phyloP scores from a whole-genome alignment of 1,140 invertebrate species.

The Rhizoglyphus robini region DNA sequence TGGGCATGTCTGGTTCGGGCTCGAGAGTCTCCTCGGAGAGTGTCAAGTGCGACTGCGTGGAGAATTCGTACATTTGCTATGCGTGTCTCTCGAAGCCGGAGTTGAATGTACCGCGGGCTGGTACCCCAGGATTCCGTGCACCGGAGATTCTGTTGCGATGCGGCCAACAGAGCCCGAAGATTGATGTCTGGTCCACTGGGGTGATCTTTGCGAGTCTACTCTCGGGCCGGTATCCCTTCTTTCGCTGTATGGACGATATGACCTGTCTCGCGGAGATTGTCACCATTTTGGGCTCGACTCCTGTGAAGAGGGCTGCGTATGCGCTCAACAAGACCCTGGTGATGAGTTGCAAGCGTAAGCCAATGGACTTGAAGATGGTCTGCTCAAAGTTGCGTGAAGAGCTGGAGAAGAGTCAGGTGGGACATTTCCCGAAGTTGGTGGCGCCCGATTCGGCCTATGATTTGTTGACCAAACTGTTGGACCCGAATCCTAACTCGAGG shows the following conservation, averaged over 20 bases:
- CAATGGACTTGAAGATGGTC: conserved; percentile 39
- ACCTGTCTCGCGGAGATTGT: conserved; percentile 67
- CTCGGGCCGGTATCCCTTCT: conserved; percentile 65
- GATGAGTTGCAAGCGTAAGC: conserved; percentile 26
- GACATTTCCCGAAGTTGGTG: conserved; percentile 26
- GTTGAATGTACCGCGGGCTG: conserved; percentile 56
- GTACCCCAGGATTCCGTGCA: conserved; percentile 75
- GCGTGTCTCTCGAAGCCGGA: conserved; percentile 44
- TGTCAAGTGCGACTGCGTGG: conserved; percentile 22
- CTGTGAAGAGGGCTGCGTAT: conserved; percentile 50
- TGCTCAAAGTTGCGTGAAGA: conserved; percentile 35
- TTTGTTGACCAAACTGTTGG: conserved; percentile 54
- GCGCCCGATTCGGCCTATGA: conserved; percentile 56
- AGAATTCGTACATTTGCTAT: conserved; percentile 21
- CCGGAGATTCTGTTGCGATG: conserved; percentile 71
- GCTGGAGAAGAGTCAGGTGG: neutral
- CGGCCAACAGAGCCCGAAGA: conserved; percentile 57
- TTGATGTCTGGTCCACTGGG: conserved; percentile 79
- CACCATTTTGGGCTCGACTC: conserved; percentile 56
- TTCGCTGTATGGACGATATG: conserved; percentile 61
- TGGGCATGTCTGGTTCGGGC: no score
- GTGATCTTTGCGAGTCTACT: conserved; percentile 67
- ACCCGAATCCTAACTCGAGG: conserved; percentile 55
- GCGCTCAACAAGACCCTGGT: conserved; percentile 44
- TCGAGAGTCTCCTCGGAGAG: no score